A percentile compares a stretch with the other conserved stretches of the same genome.
Evolutionary conservation across 2,888 invertebrate genomes (phyloP).

Genomic region (Phlogophora meticulosa): DNA sequence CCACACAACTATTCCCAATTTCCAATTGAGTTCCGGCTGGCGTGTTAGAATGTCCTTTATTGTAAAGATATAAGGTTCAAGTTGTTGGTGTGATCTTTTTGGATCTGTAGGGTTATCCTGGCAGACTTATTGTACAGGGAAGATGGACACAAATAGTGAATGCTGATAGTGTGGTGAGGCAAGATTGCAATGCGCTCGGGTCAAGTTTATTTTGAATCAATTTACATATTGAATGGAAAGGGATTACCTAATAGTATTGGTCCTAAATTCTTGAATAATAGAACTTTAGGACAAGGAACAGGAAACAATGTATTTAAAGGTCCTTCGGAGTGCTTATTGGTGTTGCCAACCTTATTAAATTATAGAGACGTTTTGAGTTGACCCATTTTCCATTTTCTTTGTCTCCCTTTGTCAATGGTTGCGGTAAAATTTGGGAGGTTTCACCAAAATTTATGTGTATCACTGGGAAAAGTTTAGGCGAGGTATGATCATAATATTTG

Average conservation of each 20-base stretch:
- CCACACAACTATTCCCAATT: slow-evolving; percentile 42
- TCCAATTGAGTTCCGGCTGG: slow-evolving; percentile 30
- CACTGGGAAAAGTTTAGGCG: neutral
- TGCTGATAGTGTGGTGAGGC: slow-evolving; percentile 71
- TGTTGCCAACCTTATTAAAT: slow-evolving; percentile 45
- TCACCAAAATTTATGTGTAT: neutral
- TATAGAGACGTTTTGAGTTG: slow-evolving; percentile 35
- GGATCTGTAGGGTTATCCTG: slow-evolving; percentile 32
- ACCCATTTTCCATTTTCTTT: slow-evolving; percentile 39
- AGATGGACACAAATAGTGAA: slow-evolving; percentile 69
- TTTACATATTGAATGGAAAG: slow-evolving; percentile 67
- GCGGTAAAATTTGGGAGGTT: slow-evolving; percentile 17
- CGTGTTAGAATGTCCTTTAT: slow-evolving; percentile 35
- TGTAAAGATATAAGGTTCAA: slow-evolving; percentile 7
- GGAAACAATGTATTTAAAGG: slow-evolving; percentile 30
- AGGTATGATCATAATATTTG: neutral
- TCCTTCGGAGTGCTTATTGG: slow-evolving; percentile 29
- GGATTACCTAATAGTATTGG: slow-evolving; percentile 59
- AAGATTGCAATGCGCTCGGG: slow-evolving; percentile 68
- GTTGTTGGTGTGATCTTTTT: slow-evolving; percentile 13
- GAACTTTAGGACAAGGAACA: slow-evolving; percentile 28
- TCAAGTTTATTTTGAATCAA: slow-evolving; percentile 67
- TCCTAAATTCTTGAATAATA: slow-evolving; percentile 57
- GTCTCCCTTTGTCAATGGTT: slow-evolving; percentile 19
- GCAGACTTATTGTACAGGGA: slow-evolving; percentile 67